Conservation (phyloP, 1,140 invertebrate genomes). For the Monochamus saltuarius region DNA sequence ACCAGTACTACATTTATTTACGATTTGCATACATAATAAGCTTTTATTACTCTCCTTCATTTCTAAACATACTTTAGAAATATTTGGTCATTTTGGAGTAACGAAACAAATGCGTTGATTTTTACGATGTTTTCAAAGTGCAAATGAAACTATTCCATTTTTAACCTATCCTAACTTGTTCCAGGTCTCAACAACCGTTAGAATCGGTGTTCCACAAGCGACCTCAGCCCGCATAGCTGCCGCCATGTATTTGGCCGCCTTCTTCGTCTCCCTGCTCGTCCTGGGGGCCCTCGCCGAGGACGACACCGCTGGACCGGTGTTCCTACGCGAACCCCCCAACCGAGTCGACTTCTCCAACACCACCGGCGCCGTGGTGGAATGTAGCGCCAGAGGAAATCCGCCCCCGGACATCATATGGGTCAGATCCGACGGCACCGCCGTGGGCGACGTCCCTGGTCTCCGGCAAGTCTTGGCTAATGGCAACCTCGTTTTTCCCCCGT, state of each 20-base stretch:
- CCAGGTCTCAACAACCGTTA: too few relatives aligned
- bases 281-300: slow-evolving; percentile 57
- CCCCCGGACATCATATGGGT: slow-evolving; percentile 92
- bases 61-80: too few relatives aligned
- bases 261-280: slow-evolving; percentile 16
- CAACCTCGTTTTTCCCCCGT: slow-evolving; percentile 91
- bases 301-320: slow-evolving; percentile 83
- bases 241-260: slow-evolving; percentile 21
- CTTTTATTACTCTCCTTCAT: too few relatives aligned
- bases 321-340: slow-evolving; percentile 87
- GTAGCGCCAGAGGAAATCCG: slow-evolving; percentile 86
- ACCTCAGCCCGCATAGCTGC: not conserved
- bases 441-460: slow-evolving; percentile 81
- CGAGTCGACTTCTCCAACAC: slow-evolving; percentile 92
- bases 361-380: slow-evolving; percentile 89
- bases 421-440: slow-evolving; percentile 80
- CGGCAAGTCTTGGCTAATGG: slow-evolving; percentile 82
- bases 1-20: too few relatives aligned
- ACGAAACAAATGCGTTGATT: too few relatives aligned
- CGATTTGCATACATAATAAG: too few relatives aligned
- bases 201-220: not conserved
- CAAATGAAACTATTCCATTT: too few relatives aligned
- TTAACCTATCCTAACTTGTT: too few relatives aligned
- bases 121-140: too few relatives aligned
- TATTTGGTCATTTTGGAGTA: too few relatives aligned